Evolutionary conservation across 2,113 vertebrate species (phyloP), one percentile per base, ranked within the genome.

Genomic region (Manacus vitellinus): DNA sequence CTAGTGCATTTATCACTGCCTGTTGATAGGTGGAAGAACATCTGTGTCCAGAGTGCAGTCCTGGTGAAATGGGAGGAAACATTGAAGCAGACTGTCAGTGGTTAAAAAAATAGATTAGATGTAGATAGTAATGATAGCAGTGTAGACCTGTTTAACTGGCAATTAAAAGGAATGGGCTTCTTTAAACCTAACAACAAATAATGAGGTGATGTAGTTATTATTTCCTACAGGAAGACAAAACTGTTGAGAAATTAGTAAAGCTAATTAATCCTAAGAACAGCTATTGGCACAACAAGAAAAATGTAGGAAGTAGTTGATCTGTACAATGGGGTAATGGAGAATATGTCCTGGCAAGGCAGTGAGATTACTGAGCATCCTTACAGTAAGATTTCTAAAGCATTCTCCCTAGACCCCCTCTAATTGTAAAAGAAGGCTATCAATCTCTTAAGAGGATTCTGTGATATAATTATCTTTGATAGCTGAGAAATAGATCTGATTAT

Each of bases 1-100:
- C 18, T 30, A 8, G 31, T 33, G 19, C 6, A 1, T 61, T 83
- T 37, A 12, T 7, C 3, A 3, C 16, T 47, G 6, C 2, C 4
- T 19, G 1, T 44, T 31, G 14, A 7, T 30, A 27, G 39, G 10
- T 78, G 20, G 31, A 63, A 37, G 25, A 75, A 17, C 0, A 1
- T 54, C 47, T 44, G 24, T 59, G 37, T 24, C 12, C 52, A n/a
- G 6, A 12, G 52, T 27, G 23, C 5, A 4, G 22, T 63, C 68
- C 55, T 71, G 33, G 8, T 89, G 70, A 55, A 51, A 68, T 54
- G 11, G 10, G 41, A 39, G 39, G 66, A 85, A 52, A 51, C 39
- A 14, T 13, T 62, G 61, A 54, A 84, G 30, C 43, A 58, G 28
- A 35, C 9, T 12, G 3, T 18, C 8, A 7, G 7, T 12, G 25